Conservation (phyloP, 2,888 invertebrate genomes). For the Napeogenes sylphis region DNA sequence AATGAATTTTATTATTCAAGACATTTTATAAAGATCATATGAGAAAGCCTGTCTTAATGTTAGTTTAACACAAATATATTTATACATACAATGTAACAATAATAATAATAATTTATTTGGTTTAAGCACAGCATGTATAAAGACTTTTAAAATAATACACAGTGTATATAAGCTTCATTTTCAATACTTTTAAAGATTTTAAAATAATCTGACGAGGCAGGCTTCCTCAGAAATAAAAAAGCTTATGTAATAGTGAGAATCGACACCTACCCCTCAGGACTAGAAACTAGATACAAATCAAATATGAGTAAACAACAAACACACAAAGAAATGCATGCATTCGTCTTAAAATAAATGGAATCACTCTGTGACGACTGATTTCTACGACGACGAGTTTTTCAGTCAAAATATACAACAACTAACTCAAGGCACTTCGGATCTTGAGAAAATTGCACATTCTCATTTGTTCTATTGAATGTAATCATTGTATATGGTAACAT, state of each 20-base stretch:
- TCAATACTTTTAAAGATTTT: neutral
- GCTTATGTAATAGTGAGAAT: conserved; percentile 70
- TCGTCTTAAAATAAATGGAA: conserved; percentile 76
- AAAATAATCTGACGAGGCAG: conserved; percentile 39
- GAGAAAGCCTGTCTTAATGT: conserved; percentile 60
- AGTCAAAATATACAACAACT: conserved; percentile 63
- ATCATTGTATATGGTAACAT: neutral
- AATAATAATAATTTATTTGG: conserved; percentile 60
- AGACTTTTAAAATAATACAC: neutral
- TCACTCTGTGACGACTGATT: conserved; percentile 67
- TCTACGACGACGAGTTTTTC: conserved; percentile 37
- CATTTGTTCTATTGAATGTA: conserved; percentile 10
- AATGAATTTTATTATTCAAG: conserved; percentile 22
- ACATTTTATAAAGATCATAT: conserved; percentile 32
- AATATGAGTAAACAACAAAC: conserved; percentile 73
- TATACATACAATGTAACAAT: conserved; percentile 25
- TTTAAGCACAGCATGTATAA: conserved; percentile 57
- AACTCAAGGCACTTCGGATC: conserved; percentile 31
- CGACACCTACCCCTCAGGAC: conserved; percentile 68
- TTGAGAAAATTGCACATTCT: conserved; percentile 27
- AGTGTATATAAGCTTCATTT: neutral
- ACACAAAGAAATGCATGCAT: conserved; percentile 76
- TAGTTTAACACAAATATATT: conserved; percentile 12
- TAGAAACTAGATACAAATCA: conserved; percentile 68
- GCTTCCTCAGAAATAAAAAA: conserved; percentile 58